Percentiles rank a stretch among this genome's conserved stretches.
phyloP scores from a whole-genome alignment of 1,140 invertebrate species.

The Battus philenor region DNA sequence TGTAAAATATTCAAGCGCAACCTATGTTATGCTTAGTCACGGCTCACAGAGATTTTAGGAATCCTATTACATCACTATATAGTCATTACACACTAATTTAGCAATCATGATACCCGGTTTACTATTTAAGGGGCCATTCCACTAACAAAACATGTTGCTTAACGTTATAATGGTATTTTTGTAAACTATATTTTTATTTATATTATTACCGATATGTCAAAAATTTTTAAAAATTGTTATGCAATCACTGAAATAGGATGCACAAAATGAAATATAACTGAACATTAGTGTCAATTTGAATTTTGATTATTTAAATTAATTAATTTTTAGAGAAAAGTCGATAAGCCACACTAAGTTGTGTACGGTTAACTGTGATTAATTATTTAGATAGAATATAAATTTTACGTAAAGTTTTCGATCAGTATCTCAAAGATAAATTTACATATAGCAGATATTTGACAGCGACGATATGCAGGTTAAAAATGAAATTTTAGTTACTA shows the following conservation, averaged over 20 bases:
- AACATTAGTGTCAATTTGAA: no score
- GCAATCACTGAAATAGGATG: no score
- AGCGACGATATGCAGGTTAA: neutral
- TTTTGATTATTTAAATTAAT: no score
- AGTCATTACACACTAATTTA: neutral
- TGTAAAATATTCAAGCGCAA: constrained; percentile 10
- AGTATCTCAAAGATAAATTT: no score
- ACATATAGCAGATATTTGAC: no score
- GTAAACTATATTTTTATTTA: neutral
- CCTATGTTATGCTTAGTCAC: constrained; percentile 1
- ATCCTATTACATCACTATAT: neutral
- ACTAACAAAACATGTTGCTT: neutral
- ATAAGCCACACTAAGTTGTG: no score
- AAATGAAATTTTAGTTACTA: neutral
- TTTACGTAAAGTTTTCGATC: no score
- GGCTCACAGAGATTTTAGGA: neutral
- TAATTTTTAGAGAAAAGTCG: no score
- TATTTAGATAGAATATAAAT: neutral
- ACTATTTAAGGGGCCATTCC: no score
- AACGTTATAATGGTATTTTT: neutral
- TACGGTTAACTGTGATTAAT: neutral
- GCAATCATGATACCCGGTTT: no score
- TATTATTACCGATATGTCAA: neutral
- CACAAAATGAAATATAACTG: no score
- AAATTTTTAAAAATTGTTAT: neutral